phyloP scores from a whole-genome alignment of 2,797 vertebrate genomes.

The Danionella dracula region DNA sequence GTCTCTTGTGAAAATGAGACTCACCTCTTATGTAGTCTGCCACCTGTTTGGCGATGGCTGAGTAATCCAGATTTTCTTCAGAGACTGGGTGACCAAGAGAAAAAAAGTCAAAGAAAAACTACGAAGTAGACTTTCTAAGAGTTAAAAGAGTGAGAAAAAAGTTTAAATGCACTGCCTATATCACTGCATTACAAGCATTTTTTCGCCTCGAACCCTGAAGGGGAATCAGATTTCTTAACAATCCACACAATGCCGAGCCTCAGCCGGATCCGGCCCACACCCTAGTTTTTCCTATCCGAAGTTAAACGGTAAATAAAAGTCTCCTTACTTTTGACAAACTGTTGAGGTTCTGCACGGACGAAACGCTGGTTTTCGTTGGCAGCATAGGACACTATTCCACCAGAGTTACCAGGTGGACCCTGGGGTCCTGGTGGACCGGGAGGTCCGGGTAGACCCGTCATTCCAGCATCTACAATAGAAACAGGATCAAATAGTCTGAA shows the following conservation, averaged over 20 bases:
- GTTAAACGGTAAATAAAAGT: not conserved
- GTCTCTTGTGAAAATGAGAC: slow-evolving; percentile 47
- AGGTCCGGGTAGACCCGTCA: slow-evolving; percentile 71
- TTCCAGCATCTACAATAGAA: slow-evolving; percentile 57
- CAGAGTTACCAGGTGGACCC: slow-evolving; percentile 68
- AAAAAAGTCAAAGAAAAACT: slow-evolving; percentile 9
- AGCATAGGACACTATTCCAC: slow-evolving; percentile 63
- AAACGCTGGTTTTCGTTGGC: slow-evolving; percentile 62
- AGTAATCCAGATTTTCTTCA: slow-evolving; percentile 67
- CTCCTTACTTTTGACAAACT: slow-evolving; percentile 76
- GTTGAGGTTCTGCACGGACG: slow-evolving; percentile 72
- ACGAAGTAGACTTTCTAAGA: too few species aligned
- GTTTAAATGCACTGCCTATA: too few species aligned
- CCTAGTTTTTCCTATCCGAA: too few species aligned
- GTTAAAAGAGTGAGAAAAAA: too few species aligned
- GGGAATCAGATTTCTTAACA: too few species aligned
- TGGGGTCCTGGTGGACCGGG: slow-evolving; percentile 81
- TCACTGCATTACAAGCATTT: too few species aligned
- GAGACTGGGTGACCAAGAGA: not conserved
- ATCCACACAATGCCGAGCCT: too few species aligned
- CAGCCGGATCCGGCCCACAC: too few species aligned
- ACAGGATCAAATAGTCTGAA: not conserved
- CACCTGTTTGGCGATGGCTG: slow-evolving; percentile 74
- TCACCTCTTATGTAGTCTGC: slow-evolving; percentile 85
- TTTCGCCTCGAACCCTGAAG: too few species aligned